Percentiles rank a stretch among this genome's conserved stretches.
Conservation (phyloP, 2,888 invertebrate species). For the Acanthacorydalis orientalis region DNA sequence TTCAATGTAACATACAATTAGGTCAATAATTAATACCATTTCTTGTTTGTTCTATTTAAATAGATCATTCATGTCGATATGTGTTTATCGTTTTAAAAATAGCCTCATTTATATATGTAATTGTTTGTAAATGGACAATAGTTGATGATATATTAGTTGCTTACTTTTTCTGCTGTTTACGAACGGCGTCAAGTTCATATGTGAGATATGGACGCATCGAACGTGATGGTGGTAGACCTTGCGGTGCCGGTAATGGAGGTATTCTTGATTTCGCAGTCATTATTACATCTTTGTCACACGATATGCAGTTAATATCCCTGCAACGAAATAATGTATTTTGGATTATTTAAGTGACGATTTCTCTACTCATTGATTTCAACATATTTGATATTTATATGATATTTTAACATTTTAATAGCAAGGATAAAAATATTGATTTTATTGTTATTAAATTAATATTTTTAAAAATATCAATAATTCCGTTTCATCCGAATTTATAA, state of each 20-base stretch:
- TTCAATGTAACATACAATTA: too few relatives aligned
- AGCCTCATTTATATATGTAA: background rate
- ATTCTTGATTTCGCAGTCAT: conserved; percentile 43
- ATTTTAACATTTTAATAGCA: too few relatives aligned
- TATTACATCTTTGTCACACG: conserved; percentile 57
- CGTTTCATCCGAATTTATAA: too few relatives aligned
- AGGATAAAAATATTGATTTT: too few relatives aligned
- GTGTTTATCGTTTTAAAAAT: too few relatives aligned
- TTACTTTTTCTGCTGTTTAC: conserved; percentile 32
- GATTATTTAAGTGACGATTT: background rate
- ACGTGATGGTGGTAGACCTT: conserved; percentile 35
- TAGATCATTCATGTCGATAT: too few relatives aligned
- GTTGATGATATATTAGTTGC: background rate
- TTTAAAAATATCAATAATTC: too few relatives aligned
- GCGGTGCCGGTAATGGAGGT: conserved; percentile 28
- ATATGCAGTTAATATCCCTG: conserved; percentile 58
- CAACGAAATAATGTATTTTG: conserved; percentile 5
- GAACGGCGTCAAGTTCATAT: conserved; percentile 45
- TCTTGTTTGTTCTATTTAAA: too few relatives aligned
- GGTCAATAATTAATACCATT: too few relatives aligned
- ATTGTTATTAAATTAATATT: too few relatives aligned
- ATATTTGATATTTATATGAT: too few relatives aligned
- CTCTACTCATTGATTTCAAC: too few relatives aligned
- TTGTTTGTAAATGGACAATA: background rate
- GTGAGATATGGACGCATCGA: conserved; percentile 54